A percentile compares a stretch with the other conserved stretches of the same genome.
phyloP scores from a whole-genome alignment of 1,140 invertebrate species.

The Tigriopus japonicus region DNA sequence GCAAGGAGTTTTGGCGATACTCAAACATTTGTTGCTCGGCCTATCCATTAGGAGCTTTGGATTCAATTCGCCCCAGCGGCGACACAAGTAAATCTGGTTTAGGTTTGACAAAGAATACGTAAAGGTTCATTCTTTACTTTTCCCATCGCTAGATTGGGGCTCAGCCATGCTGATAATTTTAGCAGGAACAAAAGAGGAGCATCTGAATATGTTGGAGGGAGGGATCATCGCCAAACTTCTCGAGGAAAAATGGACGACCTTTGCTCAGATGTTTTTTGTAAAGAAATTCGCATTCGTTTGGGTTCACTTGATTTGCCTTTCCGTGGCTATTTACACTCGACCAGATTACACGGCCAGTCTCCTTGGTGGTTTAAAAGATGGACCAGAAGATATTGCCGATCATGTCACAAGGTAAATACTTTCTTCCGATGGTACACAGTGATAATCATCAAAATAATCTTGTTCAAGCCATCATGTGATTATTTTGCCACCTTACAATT shows the following conservation, averaged over 20 bases:
- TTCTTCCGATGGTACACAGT: background rate
- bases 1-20: constrained; percentile 93
- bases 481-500: too few relatives aligned
- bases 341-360: constrained; percentile 39
- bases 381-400: constrained; percentile 4
- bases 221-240: constrained; percentile 90
- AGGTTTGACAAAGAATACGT: too few relatives aligned
- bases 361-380: constrained; percentile 25
- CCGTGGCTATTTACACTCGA: background rate
- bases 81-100: constrained; percentile 53
- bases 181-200: constrained; percentile 88
- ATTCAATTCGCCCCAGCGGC: constrained; percentile 82
- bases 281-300: background rate
- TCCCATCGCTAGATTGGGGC: constrained; percentile 65
- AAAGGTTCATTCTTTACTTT: background rate
- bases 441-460: background rate
- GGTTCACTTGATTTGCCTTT: background rate
- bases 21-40: constrained; percentile 98
- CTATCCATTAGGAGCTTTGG: constrained; percentile 83
- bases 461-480: too few relatives aligned
- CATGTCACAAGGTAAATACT: background rate
- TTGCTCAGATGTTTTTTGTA: constrained; percentile 50
- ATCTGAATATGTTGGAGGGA: constrained; percentile 95
- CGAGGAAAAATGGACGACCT: constrained; percentile 99
- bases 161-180: constrained; percentile 94